Base-by-base conservation (phyloP, 2,113 vertebrate genomes). In the Potamarius usumacintae region DNA sequence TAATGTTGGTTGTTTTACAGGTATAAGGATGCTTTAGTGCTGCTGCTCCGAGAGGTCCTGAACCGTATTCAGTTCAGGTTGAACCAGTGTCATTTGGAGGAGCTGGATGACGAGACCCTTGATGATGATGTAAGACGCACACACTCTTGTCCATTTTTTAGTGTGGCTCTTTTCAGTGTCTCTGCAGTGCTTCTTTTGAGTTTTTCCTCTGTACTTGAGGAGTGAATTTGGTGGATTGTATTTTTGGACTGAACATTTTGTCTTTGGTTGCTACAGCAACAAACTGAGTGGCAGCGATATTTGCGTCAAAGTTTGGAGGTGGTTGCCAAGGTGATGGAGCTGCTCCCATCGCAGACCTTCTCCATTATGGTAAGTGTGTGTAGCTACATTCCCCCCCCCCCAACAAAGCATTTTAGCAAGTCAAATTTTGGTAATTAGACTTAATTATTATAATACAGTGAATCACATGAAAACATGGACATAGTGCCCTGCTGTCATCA, bases 301-400 rank as follows among this genome's bases (percentile, higher is more conserved):
- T 94, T 99, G 92, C 97, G 97, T 93, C 98, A 99, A 96, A 99
- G 98, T 95, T 93, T 99, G 94, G 98, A 99, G 91, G 97, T 99
- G 25, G 97, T 99, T 93, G 97, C 98, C 93, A 99, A 97, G 95
- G 98, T 99, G 94, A 99, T 99, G 97, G 98, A 99, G 93, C 96
- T 99, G 71, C 95, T 99, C 86, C 98, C 98, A 85, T 99, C 97
- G 17, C 97, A 99, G 83, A 97, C 98, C 77, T 99, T 99, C 92
- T 96, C 97, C 82, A 97, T 97, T 0, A 93, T 99, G 87, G 98
- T 99, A 95, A 97, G 94, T 90, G 79, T 60, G 71, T 71, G 53
- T 82, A 27, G n/a, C 52, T 79, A 30, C 14, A 30, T 27, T 12
- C 1, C 55, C 55, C 14, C 4, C 25, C 48, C 69, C 42, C 58